Evolutionary conservation across 2,797 vertebrate species (phyloP).

Genomic region (Varecia variegata): DNA sequence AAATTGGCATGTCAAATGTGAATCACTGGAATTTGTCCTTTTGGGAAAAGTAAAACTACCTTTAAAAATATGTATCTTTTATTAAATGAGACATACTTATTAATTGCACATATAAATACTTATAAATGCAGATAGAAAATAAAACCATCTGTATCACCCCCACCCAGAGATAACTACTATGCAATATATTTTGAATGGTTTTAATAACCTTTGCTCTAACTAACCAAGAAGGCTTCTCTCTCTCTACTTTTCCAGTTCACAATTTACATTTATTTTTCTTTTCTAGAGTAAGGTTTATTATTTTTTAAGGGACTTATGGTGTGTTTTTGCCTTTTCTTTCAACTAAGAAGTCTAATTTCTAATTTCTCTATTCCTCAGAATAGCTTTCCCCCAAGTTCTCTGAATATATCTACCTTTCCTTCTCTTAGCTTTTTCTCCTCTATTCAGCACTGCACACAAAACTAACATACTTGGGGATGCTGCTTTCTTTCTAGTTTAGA

Average conservation of each 20-base stretch:
- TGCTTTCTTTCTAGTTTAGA: background rate
- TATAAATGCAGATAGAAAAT: background rate
- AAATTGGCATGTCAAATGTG: background rate
- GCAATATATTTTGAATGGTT: background rate
- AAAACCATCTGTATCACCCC: background rate
- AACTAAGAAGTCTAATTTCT: background rate
- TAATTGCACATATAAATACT: background rate
- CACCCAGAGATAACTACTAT: background rate
- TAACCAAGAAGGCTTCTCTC: background rate
- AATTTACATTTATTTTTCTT: background rate
- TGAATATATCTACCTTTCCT: background rate
- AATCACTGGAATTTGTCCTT: background rate
- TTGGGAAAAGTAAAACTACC: background rate
- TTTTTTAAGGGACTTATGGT: background rate
- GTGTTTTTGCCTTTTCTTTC: background rate
- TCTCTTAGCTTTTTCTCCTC: background rate
- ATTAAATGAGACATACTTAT: background rate
- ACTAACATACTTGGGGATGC: background rate
- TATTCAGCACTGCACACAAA: background rate
- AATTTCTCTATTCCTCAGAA: background rate
- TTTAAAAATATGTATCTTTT: background rate
- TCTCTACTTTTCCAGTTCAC: background rate
- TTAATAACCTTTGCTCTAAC: background rate
- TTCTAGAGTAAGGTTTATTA: background rate
- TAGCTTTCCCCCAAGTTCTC: background rate